Conservation (phyloP, 2,797 vertebrate genomes). For the Vultur gryphus region DNA sequence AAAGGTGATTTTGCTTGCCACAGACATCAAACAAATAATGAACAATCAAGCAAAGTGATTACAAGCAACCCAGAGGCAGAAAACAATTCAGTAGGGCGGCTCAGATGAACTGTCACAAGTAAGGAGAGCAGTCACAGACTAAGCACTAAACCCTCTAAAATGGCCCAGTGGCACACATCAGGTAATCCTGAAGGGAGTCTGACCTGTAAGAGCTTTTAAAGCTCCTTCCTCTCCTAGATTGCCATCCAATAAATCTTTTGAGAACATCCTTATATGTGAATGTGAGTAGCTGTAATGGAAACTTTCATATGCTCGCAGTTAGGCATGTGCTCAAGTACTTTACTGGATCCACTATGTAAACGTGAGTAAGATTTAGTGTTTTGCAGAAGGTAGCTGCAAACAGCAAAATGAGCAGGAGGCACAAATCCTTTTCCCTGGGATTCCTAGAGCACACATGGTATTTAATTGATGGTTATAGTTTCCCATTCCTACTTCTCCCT, state of each 20-base stretch:
- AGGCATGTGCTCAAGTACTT: background rate
- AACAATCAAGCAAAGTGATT: conserved; percentile 15
- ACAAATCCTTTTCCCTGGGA: background rate
- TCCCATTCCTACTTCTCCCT: background rate
- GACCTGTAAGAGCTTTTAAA: background rate
- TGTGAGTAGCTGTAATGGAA: background rate
- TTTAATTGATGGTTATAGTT: background rate
- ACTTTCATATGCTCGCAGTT: background rate
- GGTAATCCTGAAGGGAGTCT: background rate
- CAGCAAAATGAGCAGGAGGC: background rate
- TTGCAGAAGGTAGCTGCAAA: background rate
- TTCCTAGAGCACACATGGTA: background rate
- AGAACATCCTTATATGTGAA: background rate
- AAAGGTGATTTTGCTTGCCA: background rate
- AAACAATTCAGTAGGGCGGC: background rate
- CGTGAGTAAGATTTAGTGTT: background rate
- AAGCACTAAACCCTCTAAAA: background rate
- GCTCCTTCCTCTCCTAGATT: background rate
- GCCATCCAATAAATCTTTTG: background rate
- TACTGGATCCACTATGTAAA: background rate
- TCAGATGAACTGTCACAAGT: conserved; percentile 14
- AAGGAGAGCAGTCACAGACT: background rate
- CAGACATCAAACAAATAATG: conserved; percentile 33
- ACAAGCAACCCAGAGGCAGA: conserved; percentile 20
- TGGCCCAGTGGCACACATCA: background rate